Percentiles rank a stretch among this genome's conserved stretches.
These are phyloP conservation scores for Syndactyla subalaris DNA, from an alignment of 2,797 vertebrate species.

Conservation along the genomic window DNA sequence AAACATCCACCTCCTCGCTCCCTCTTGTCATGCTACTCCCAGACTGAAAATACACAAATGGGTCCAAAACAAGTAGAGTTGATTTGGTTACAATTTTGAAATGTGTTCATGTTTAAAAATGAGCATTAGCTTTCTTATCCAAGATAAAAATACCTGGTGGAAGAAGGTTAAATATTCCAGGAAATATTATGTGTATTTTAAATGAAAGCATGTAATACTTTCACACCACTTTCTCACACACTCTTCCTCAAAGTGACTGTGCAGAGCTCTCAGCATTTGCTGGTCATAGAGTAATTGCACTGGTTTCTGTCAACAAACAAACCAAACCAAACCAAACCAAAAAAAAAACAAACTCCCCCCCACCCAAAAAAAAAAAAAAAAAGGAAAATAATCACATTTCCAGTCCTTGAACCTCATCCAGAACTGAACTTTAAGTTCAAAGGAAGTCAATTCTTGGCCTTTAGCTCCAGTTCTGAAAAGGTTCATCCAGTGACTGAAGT, in stretches of 20 bases:
- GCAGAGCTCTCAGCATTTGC: background rate
- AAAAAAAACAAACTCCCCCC: too few relatives aligned
- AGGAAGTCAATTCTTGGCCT: background rate
- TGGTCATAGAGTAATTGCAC: background rate
- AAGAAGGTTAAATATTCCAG: background rate
- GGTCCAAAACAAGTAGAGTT: background rate
- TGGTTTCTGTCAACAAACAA: background rate
- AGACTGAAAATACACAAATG: background rate
- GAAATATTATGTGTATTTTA: background rate
- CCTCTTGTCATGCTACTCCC: background rate
- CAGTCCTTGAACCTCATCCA: background rate
- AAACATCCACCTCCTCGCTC: rapidly evolving
- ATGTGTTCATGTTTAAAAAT: background rate
- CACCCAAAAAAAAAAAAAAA: background rate
- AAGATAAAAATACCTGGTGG: background rate
- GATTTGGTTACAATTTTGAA: background rate
- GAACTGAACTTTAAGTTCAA: background rate
- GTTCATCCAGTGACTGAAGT: background rate
- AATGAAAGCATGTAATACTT: background rate
- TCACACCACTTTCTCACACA: background rate
- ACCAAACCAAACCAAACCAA: too few relatives aligned
- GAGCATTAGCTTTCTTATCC: background rate
- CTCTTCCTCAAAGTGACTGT: background rate
- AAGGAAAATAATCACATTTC: background rate
- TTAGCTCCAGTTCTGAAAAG: background rate